Percentiles rank a stretch among this genome's conserved stretches.
Evolutionary conservation across 2,113 vertebrate genomes (phyloP).

Genomic region (Tetrax tetrax): DNA sequence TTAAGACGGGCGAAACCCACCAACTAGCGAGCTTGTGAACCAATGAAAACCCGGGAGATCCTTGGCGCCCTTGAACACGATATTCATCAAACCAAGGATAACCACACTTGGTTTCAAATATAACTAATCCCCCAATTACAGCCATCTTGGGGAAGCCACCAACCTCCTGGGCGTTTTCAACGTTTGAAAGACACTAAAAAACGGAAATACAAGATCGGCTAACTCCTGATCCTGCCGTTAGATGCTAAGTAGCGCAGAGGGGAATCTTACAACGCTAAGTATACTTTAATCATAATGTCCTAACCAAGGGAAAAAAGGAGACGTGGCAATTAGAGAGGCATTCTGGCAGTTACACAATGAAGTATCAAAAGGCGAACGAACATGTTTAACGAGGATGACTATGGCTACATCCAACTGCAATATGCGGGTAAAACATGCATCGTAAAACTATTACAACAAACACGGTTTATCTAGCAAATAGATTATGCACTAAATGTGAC

Average conservation of each 20-base stretch:
- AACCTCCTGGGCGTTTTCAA: accelerated
- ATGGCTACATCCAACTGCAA: accelerated
- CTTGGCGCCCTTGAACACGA: accelerated
- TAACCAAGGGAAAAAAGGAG: accelerated
- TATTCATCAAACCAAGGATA: accelerated
- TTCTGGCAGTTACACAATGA: accelerated
- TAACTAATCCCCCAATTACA: accelerated
- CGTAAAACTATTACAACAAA: accelerated
- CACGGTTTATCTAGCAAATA: accelerated
- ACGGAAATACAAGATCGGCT: accelerated
- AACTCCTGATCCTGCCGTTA: accelerated
- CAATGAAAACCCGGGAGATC: accelerated
- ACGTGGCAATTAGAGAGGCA: accelerated
- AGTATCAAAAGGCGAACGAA: accelerated
- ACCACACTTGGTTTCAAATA: accelerated
- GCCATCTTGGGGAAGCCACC: accelerated
- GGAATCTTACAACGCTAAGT: accelerated
- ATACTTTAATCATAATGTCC: accelerated
- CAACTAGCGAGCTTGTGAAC: accelerated
- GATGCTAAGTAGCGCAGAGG: accelerated
- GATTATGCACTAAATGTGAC: accelerated
- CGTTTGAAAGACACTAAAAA: accelerated
- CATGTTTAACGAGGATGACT: accelerated
- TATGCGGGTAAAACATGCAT: accelerated
- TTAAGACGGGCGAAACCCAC: accelerated